Evolutionary conservation across 1,140 invertebrate species (phyloP).

Genomic region (Plodia interpunctella): DNA sequence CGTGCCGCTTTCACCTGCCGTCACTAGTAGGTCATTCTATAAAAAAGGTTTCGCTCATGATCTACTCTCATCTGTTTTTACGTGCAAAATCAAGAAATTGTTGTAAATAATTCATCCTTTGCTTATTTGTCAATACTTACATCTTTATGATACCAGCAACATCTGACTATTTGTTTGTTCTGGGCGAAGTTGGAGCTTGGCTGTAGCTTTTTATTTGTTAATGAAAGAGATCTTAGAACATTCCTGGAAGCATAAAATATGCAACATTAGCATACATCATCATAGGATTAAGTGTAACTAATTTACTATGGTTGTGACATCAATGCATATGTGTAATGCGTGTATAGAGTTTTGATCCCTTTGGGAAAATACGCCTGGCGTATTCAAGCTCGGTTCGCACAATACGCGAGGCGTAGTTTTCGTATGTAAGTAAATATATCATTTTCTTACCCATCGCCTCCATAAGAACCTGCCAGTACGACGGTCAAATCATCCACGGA

Average conservation of each 20-base stretch:
- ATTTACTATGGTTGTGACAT: too few relatives aligned
- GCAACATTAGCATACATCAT: neutral
- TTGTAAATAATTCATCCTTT: neutral
- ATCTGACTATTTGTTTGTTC: constrained; percentile 83
- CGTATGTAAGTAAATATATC: neutral
- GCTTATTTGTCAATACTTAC: constrained; percentile 53
- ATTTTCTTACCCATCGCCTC: constrained; percentile 76
- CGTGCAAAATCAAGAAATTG: too few relatives aligned
- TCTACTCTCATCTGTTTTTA: too few relatives aligned
- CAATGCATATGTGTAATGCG: too few relatives aligned
- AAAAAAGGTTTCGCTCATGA: too few relatives aligned
- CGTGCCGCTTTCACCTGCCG: constrained; percentile 81
- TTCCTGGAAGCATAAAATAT: constrained; percentile 56
- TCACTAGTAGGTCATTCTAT: constrained; percentile 79
- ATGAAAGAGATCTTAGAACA: constrained; percentile 77
- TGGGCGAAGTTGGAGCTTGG: constrained; percentile 76
- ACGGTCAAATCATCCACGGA: constrained; percentile 65
- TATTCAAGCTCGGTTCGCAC: too few relatives aligned
- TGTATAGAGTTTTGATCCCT: too few relatives aligned
- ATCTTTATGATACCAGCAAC: constrained; percentile 80
- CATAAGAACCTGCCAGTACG: constrained; percentile 80
- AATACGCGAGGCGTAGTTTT: too few relatives aligned
- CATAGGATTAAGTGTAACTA: neutral
- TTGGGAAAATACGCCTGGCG: too few relatives aligned
- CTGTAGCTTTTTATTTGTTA: constrained; percentile 74